phyloP scores from a whole-genome alignment of 2,113 vertebrate species.

The Lipotes vexillifer region DNA sequence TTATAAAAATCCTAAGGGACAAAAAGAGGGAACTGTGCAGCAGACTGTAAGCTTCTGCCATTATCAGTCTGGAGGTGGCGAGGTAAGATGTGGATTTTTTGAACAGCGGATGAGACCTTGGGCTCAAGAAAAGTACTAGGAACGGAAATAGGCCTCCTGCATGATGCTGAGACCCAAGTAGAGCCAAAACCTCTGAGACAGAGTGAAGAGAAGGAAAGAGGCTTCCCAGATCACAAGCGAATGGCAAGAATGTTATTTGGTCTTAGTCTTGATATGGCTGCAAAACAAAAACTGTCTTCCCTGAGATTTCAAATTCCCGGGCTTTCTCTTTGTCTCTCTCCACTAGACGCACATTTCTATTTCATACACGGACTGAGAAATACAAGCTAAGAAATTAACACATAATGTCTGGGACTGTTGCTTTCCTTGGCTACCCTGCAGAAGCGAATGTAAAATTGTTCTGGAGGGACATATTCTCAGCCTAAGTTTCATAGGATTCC shows the following conservation, averaged over 20 bases:
- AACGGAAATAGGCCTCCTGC: not conserved
- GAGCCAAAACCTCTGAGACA: not conserved
- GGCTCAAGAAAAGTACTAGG: not conserved
- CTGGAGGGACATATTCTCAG: not conserved
- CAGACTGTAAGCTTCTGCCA: not conserved
- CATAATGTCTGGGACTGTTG: not conserved
- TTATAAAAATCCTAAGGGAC: not conserved
- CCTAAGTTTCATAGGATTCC: not conserved
- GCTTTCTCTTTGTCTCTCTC: not conserved
- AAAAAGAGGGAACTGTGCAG: not conserved
- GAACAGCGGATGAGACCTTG: not conserved
- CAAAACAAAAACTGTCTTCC: not conserved
- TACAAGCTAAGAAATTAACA: not conserved
- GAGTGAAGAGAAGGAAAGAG: not conserved
- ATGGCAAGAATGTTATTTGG: not conserved
- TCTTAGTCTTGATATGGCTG: not conserved
- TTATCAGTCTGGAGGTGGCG: not conserved
- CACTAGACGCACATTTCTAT: not conserved
- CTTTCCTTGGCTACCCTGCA: not conserved
- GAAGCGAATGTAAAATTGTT: not conserved
- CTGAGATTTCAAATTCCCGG: not conserved
- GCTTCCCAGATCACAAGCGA: not conserved
- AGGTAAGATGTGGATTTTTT: not conserved
- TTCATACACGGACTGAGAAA: not conserved
- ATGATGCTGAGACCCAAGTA: not conserved